Percentiles rank a stretch among this genome's conserved stretches.
These are phyloP conservation scores for Coenonympha arcania DNA, from an alignment of 2,888 invertebrate species.

Conservation along the genomic window DNA sequence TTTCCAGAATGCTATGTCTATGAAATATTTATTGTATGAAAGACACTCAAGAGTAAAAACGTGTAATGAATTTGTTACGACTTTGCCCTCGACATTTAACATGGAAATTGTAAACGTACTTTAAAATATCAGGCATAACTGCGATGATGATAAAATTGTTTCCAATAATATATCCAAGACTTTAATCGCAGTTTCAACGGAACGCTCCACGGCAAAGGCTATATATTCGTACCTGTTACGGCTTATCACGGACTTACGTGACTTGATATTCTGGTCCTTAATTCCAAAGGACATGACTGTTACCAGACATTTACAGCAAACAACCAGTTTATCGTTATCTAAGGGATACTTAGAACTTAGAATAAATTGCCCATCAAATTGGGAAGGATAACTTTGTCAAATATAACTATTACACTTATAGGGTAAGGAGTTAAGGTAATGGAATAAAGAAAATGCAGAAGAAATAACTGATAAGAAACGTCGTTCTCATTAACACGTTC, in stretches of 20 bases:
- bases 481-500: not conserved
- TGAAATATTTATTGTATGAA: not conserved
- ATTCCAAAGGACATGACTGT: slow-evolving; percentile 9
- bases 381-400: not conserved
- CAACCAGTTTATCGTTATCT: not conserved
- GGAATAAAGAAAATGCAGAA: not conserved
- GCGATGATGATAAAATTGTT: not conserved
- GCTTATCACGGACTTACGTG: slow-evolving; percentile 52
- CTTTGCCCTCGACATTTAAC: too few species aligned
- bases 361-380: not conserved
- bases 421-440: not conserved
- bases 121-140: not conserved
- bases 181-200: slow-evolving; percentile 40
- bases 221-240: slow-evolving; percentile 53
- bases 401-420: not conserved
- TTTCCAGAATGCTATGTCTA: not conserved
- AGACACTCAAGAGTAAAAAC: too few species aligned
- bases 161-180: slow-evolving; percentile 14
- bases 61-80: too few species aligned
- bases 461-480: not conserved
- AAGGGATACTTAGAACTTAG: not conserved
- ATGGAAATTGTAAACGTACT: not conserved
- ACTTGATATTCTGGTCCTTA: slow-evolving; percentile 44
- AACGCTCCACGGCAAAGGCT: slow-evolving; percentile 29
- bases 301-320: slow-evolving; percentile 1